Percentiles rank a stretch among this genome's conserved stretches.
phyloP scores from a whole-genome alignment of 2,888 invertebrate species.

The Cyrtodaria siliqua region DNA sequence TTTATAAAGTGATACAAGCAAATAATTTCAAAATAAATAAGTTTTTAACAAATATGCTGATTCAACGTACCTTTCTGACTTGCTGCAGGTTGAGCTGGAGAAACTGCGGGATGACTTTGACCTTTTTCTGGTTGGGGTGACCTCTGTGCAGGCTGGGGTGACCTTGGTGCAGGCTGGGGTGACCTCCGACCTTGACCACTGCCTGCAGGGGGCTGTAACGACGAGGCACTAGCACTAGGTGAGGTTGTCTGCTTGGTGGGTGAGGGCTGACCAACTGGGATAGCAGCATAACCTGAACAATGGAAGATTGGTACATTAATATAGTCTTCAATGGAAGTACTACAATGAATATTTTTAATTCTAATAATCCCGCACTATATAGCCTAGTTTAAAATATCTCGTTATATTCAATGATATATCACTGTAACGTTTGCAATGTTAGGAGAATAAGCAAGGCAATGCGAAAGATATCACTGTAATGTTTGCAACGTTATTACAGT shows the following conservation, averaged over 20 bases:
- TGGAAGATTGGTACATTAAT: background rate
- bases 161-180: constrained; percentile 59
- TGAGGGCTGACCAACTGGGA: constrained; percentile 70
- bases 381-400: no score
- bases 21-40: no score
- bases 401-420: no score
- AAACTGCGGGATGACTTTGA: background rate
- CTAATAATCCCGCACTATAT: no score
- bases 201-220: constrained; percentile 58
- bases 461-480: no score
- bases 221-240: constrained; percentile 49
- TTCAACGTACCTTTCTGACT: constrained; percentile 31
- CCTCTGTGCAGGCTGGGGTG: constrained; percentile 61
- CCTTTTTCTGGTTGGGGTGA: constrained; percentile 29
- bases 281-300: constrained; percentile 80
- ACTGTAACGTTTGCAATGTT: no score
- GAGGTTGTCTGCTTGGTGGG: constrained; percentile 45
- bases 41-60: no score
- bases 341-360: no score
- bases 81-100: background rate
- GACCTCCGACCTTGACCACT: constrained; percentile 58
- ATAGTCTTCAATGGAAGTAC: no score
- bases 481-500: no score
- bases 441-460: no score
- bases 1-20: no score